Evolutionary conservation across 1,140 invertebrate genomes (phyloP).

Genomic region (Monomorium pharaonis): DNA sequence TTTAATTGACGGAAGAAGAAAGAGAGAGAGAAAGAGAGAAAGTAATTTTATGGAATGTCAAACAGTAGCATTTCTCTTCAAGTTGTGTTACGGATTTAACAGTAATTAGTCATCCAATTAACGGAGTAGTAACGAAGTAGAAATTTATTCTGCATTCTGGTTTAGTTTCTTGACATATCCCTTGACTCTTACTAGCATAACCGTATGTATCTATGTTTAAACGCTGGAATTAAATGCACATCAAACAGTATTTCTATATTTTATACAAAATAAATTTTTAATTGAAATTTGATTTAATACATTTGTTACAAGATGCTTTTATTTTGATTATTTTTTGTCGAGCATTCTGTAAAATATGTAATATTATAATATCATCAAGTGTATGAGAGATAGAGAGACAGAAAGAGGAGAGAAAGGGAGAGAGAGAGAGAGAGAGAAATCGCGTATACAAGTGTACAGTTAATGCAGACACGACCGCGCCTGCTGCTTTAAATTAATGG

Average conservation of each 20-base stretch:
- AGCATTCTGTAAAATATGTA: not conserved
- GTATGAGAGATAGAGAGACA: not conserved
- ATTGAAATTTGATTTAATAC: not conserved
- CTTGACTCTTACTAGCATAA: not conserved
- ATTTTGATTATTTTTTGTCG: not conserved
- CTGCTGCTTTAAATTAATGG: constrained; percentile 59
- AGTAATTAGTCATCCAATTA: constrained; percentile 59
- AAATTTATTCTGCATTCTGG: constrained; percentile 44
- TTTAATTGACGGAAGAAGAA: constrained; percentile 29
- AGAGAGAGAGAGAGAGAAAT: not conserved
- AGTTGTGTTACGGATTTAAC: constrained; percentile 29
- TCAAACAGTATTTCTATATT: not conserved
- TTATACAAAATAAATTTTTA: not conserved
- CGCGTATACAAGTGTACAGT: constrained; percentile 31
- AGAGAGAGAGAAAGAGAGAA: too few species aligned
- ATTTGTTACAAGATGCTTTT: not conserved
- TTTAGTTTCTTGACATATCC: constrained; percentile 17
- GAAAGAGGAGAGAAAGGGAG: not conserved
- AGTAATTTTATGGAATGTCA: constrained; percentile 38
- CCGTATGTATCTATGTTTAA: not conserved
- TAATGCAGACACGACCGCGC: constrained; percentile 50
- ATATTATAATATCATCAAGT: too few species aligned
- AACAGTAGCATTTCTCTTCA: constrained; percentile 10
- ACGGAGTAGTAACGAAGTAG: constrained; percentile 29
- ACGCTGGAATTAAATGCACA: not conserved